These are phyloP conservation scores for Pica pica DNA, from an alignment of 2,113 vertebrate species.

Conservation along the genomic window DNA sequence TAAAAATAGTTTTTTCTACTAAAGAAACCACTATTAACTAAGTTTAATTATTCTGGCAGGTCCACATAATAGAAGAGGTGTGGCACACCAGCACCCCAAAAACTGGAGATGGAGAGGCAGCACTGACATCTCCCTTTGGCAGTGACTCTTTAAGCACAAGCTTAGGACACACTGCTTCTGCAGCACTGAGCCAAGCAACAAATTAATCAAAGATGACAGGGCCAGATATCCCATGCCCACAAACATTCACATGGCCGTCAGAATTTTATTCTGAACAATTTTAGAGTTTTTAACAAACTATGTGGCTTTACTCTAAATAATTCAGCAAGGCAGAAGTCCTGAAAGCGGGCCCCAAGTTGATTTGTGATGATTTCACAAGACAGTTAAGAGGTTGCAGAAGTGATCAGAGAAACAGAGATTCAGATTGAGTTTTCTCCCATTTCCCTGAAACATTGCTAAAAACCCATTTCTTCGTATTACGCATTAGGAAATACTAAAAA, in stretches of 20 bases:
- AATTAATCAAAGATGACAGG: neutral
- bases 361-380: neutral
- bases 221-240: neutral
- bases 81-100: neutral
- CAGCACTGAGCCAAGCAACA: neutral
- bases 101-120: neutral
- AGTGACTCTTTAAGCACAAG: neutral
- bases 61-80: neutral
- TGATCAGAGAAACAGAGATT: neutral
- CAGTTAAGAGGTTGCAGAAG: rapidly evolving
- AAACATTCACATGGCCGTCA: rapidly evolving
- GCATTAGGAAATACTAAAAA: neutral
- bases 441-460: neutral
- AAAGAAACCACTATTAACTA: neutral
- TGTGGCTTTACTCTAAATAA: neutral
- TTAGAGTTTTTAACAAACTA: neutral
- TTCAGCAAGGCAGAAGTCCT: neutral
- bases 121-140: neutral
- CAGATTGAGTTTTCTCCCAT: neutral
- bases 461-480: neutral
- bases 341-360: neutral
- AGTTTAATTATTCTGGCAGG: neutral
- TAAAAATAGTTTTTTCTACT: neutral
- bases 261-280: neutral
- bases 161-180: neutral